Base-by-base conservation (phyloP, 2,113 vertebrate species). In the Labeo catla region DNA sequence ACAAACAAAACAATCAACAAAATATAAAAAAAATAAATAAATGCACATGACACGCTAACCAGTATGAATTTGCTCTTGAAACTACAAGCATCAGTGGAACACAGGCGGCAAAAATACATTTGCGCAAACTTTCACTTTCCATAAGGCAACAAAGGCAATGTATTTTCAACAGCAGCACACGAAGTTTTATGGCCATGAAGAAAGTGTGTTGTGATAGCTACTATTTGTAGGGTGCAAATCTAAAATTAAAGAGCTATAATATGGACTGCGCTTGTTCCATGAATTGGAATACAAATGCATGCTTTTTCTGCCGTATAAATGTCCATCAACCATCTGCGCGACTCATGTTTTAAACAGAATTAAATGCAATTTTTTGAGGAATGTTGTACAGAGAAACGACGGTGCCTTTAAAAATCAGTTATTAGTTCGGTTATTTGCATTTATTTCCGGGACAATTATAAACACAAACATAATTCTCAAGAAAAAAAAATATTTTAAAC, bases 1-100 rank as follows among this genome's bases (percentile, higher is more conserved):
- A 92, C 92, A 93, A 94, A 95, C 94, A 91, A 93, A 68, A 59
- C 21, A 91, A 95, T 93, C 87, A 93, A 93, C 92, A 92, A 92
- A 84, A 94, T 86, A 76, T 85, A 77, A 91, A 12, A 86, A 72
- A 83, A 81, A 89, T 72, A 81, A 52, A 66, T 76, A 87, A 78
- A 63, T 81, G 49, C 49, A 72, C 36, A 91, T 72, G 57, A 57
- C 54, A 86, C 47, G 45, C 63, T 83, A 70, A 39, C 47, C n/a
- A 65, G 21, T 12, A 43, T 83, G 11, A 84, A 39, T 73, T 73
- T 73, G 36, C 9, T 70, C 65, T 82, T 66, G 23, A 52, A 36
- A 34, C 50, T 73, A 54, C 13, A 34, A 19, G 61, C 61, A 63
- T 43, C 11, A 81, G 39, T 66, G 39, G 78, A 39, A 85, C 45